phyloP scores from a whole-genome alignment of 53 echinoderm and acorn worm species.

The Echinarachnius parma region DNA sequence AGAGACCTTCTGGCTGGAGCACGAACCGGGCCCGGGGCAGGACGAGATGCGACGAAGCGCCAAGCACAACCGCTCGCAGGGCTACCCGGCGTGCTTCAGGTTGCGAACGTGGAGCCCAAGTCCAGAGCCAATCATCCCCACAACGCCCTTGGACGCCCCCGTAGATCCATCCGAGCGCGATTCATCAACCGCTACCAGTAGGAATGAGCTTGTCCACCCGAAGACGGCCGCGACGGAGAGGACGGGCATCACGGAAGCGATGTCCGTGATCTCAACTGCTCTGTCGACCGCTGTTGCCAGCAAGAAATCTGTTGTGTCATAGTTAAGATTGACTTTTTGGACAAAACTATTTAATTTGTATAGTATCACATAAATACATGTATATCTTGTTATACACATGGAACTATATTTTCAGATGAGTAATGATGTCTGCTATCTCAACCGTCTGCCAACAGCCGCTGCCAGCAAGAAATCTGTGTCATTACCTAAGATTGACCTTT shows the following conservation, averaged over 20 bases:
- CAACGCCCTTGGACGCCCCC: neutral
- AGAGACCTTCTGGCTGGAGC: conserved; percentile 91
- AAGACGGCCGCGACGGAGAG: conserved; percentile 16
- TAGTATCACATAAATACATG: too few species aligned
- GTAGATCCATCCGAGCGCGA: conserved; percentile 10
- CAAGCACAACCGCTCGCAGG: conserved; percentile 60
- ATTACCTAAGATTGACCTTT: too few species aligned
- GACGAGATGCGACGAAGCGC: conserved; percentile 68
- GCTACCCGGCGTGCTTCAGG: conserved; percentile 77
- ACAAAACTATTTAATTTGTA: too few species aligned
- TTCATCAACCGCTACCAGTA: neutral
- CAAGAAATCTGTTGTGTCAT: neutral
- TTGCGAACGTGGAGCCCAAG: conserved; percentile 83
- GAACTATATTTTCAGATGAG: too few species aligned
- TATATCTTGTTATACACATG: too few species aligned
- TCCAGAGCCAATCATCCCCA: conserved; percentile 22
- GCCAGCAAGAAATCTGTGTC: too few species aligned
- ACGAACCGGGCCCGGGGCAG: conserved; percentile 72
- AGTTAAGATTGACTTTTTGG: too few species aligned
- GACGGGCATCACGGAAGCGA: too few species aligned
- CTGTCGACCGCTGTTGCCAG: conserved; percentile 10
- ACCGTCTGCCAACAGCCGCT: too few species aligned
- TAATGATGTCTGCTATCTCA: too few species aligned
- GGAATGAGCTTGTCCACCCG: conserved; percentile 9
- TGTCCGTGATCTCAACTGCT: conserved; percentile 1